Evolutionary conservation across 2,797 vertebrate genomes (phyloP).

Genomic region (Nannoperca australis): DNA sequence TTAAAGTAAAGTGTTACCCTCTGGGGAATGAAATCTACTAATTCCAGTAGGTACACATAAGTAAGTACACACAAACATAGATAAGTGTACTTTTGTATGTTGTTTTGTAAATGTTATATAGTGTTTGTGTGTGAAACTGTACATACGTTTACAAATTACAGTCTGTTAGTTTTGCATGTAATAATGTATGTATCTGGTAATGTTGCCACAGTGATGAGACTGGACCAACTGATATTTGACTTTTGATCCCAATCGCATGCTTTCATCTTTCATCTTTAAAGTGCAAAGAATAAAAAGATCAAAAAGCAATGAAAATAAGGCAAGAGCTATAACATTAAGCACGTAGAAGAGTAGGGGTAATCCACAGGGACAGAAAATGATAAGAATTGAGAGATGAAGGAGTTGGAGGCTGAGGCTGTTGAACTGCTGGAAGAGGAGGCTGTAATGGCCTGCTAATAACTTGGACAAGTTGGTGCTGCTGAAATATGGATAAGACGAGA

Average conservation of each 20-base stretch:
- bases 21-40: not conserved
- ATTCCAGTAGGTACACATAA: not conserved
- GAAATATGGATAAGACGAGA: slow-evolving; percentile 57
- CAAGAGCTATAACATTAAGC: slow-evolving; percentile 22
- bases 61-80: not conserved
- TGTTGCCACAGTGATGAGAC: slow-evolving; percentile 16
- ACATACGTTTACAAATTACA: not conserved
- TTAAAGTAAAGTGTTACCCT: not conserved
- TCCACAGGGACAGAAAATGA: slow-evolving; percentile 32
- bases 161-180: not conserved
- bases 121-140: slow-evolving; percentile 6
- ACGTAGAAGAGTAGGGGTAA: not conserved
- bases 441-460: slow-evolving; percentile 53
- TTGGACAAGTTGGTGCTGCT: slow-evolving; percentile 48
- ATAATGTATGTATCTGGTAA: slow-evolving; percentile 20
- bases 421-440: slow-evolving; percentile 14
- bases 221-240: slow-evolving; percentile 20
- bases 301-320: slow-evolving; percentile 34
- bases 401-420: slow-evolving; percentile 29
- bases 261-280: slow-evolving; percentile 40
- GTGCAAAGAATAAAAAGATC: slow-evolving; percentile 1
- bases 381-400: slow-evolving; percentile 44
- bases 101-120: not conserved
- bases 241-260: slow-evolving; percentile 7
- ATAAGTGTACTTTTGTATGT: not conserved